Conservation (phyloP, 2,113 vertebrate species). For the Clarias macrocephalus region DNA sequence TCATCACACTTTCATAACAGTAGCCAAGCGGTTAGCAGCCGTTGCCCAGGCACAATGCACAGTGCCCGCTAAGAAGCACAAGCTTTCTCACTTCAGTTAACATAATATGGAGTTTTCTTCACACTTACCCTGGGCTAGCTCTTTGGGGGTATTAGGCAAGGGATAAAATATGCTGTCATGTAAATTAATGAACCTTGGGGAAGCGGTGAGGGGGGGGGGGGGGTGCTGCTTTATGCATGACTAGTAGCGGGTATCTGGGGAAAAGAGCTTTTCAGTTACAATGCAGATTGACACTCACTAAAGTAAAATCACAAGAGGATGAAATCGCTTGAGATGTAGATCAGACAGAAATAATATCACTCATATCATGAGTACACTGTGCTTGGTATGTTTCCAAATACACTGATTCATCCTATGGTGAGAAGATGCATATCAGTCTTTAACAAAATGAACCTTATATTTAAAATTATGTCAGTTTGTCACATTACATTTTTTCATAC, state of each 20-base stretch:
- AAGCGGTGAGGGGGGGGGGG: too few relatives aligned
- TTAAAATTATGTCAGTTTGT: too few relatives aligned
- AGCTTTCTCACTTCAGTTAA: background rate
- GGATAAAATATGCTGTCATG: background rate
- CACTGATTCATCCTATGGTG: background rate
- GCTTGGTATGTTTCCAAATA: background rate
- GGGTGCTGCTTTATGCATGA: background rate
- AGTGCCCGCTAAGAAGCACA: background rate
- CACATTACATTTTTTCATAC: background rate
- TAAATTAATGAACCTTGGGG: background rate
- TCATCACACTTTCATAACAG: background rate
- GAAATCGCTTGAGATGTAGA: background rate
- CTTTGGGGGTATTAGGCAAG: background rate
- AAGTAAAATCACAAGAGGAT: background rate
- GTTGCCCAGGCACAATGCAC: background rate
- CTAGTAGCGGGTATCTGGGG: background rate
- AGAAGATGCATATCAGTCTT: background rate
- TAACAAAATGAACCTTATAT: background rate
- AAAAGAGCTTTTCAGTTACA: background rate
- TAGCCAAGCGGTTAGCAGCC: constrained; percentile 1
- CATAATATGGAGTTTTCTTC: background rate
- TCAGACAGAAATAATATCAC: background rate
- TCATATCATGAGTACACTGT: background rate
- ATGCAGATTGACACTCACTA: background rate
- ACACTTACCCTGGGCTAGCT: background rate